Base-by-base conservation (phyloP, 2,888 invertebrate species). In the Lasioglossum marginatum region DNA sequence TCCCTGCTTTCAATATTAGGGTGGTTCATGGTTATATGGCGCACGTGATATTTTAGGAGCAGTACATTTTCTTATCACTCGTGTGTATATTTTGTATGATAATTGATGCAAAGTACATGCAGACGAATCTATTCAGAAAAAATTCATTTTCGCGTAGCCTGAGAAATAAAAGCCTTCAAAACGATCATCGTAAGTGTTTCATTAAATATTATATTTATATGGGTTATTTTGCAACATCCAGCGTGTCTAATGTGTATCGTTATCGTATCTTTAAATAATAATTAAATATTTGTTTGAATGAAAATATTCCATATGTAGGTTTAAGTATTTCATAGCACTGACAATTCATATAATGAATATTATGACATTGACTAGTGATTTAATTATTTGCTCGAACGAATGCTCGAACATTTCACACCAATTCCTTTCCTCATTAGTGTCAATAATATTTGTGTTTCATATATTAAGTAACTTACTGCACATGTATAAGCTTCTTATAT, bases 161-260 rank as follows among this genome's bases (percentile, higher is more conserved):
- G 63, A 37, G 34, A 66, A 2, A 34, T 66, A 63, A 37, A 66
- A 75, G 4, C 6, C 4, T 57, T 45, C 74, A 77, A 75, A 72
- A 86, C 85, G 81, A 68, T 72, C 43, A 86, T 86, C 81, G 86
- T 86, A 86, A 86, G 86, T 86, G 74, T 48, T 19, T 19, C 40
- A 16, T 4, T 37, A 2, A 79, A 16, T 16, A 40, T 40, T 57
- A 68, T 34, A 27, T 57, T n/a, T n/a, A n/a, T n/a, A 48, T 60
- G n/a, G 19, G 31, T 48, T 77, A 37, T 12, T 40, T 70, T 37
- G 12, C 10, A n/a, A 40, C 31, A 52, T 70, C 23, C 34, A 3
- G 27, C 16, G 45, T 23, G 31, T 43, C 1, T 16, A 34, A 60
- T 12, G 8, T 27, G n/a, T n/a, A 31, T 66, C 0, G 4, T 70